Evolutionary conservation across 2,113 vertebrate species (phyloP).

Genomic region (Sminthopsis crassicaudata): DNA sequence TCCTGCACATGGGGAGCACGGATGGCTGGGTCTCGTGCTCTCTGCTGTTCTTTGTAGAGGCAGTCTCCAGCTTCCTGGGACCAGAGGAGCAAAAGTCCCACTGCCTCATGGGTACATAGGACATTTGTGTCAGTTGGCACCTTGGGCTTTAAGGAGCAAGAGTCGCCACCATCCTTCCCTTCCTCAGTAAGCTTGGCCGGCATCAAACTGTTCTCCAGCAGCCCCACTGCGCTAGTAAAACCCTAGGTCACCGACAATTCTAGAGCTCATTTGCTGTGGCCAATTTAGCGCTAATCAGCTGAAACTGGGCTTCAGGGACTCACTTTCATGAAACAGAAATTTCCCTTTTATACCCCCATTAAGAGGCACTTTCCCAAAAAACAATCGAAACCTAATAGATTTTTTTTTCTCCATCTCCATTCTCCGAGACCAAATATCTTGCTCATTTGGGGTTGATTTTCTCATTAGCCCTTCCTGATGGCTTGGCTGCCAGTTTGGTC

Average conservation of each 20-base stretch:
- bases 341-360: constrained; percentile 69
- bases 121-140: not conserved
- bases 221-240: constrained; percentile 82
- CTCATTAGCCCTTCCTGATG: constrained; percentile 9
- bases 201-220: constrained; percentile 76
- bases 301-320: constrained; percentile 84
- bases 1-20: constrained; percentile 1
- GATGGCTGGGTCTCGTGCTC: not conserved
- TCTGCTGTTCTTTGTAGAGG: not conserved
- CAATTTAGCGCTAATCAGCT: constrained; percentile 88
- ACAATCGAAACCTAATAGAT: constrained; percentile 78
- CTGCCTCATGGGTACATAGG: not conserved
- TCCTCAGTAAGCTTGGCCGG: constrained; percentile 55
- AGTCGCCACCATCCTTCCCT: constrained; percentile 43
- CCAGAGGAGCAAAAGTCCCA: not conserved
- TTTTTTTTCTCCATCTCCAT: constrained; percentile 56
- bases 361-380: constrained; percentile 78
- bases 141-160: constrained; percentile 21
- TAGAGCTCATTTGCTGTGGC: constrained; percentile 84
- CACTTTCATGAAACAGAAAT: constrained; percentile 83
- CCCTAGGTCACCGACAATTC: constrained; percentile 82
- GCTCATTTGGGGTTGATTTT: constrained; percentile 70
- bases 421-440: constrained; percentile 74
- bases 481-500: not conserved
- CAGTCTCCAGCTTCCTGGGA: not conserved